Evolutionary conservation across 2,888 invertebrate species (phyloP), one percentile per base, ranked within the genome.

Genomic region (Empis livida): DNA sequence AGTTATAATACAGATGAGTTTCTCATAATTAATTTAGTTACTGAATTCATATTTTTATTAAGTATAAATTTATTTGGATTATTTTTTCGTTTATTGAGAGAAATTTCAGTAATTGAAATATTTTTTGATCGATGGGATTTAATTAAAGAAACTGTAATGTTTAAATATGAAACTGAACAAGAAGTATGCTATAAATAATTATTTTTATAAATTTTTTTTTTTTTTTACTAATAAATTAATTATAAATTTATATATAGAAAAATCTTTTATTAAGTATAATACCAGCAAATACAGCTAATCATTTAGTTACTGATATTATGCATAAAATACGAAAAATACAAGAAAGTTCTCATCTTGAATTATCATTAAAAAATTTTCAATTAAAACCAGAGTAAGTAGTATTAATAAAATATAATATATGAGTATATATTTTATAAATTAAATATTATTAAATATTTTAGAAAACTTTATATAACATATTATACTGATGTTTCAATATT

Each of bases 401-500:
- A 5, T 20, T 5, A 20, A 20, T 20, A 20, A 20, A 5, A 5
- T 20, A 20, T 20, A 20, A 20, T 20, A 20, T 20, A 20, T 20
- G 5, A 5, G 4, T 3, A 20, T 5, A 20, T 20, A 20, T 20
- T n/a, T n/a, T n/a, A n/a, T n/a, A n/a, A n/a, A n/a, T n/a, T n/a
- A n/a, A n/a, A n/a, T n/a, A n/a, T n/a, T n/a, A n/a, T n/a, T n/a
- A n/a, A n/a, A n/a, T 13, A 27, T 27, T 49, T 10, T 30, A 90
- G 90, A 55, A 82, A 87, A 60, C 70, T 87, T 2, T 88, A 88
- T 61, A 80, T 91, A 0, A 83, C 87, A 66, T 79, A 80, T 45
- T 87, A 91, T 61, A 77, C 83, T 15, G 82, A 88, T 60, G 89
- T 90, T 3, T 84, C 86, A 59, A 87, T 91, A 54, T 67, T 91